Conservation (phyloP, 2,888 invertebrate genomes). For the Hydraecia micacea region DNA sequence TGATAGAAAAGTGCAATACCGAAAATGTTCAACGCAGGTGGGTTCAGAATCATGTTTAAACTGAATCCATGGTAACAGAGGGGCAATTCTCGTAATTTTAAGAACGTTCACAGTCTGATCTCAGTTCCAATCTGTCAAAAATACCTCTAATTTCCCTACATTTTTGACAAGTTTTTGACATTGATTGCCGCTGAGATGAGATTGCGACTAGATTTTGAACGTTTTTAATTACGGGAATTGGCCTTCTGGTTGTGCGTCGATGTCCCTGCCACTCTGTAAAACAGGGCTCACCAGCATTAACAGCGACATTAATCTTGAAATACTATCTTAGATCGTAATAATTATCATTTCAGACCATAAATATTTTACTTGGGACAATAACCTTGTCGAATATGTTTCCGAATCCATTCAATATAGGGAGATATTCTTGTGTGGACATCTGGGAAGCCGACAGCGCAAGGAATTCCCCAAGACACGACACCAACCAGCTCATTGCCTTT, state of each 20-base stretch:
- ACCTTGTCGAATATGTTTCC: constrained; percentile 57
- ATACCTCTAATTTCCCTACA: too few relatives aligned
- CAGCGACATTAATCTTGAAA: neutral
- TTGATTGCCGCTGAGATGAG: too few relatives aligned
- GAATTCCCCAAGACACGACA: constrained; percentile 87
- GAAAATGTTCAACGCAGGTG: too few relatives aligned
- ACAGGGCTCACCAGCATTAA: neutral
- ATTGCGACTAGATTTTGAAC: too few relatives aligned
- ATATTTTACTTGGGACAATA: constrained; percentile 35
- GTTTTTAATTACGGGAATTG: too few relatives aligned
- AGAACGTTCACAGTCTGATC: too few relatives aligned
- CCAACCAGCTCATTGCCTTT: constrained; percentile 80
- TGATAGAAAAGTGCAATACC: too few relatives aligned
- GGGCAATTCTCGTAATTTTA: too few relatives aligned
- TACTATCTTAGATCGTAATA: neutral
- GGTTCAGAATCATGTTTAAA: neutral
- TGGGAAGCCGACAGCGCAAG: constrained; percentile 86
- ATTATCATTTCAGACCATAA: neutral
- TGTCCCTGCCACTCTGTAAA: neutral
- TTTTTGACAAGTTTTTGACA: too few relatives aligned
- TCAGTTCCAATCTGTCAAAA: too few relatives aligned
- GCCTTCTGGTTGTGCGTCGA: neutral
- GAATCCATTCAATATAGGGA: constrained; percentile 82
- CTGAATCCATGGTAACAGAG: neutral
- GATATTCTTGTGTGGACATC: constrained; percentile 86